A percentile compares a stretch with the other conserved stretches of the same genome.
These are phyloP conservation scores for Sarcophaga caerulescens DNA, from an alignment of 2,888 invertebrate genomes.

Conservation along the genomic window DNA sequence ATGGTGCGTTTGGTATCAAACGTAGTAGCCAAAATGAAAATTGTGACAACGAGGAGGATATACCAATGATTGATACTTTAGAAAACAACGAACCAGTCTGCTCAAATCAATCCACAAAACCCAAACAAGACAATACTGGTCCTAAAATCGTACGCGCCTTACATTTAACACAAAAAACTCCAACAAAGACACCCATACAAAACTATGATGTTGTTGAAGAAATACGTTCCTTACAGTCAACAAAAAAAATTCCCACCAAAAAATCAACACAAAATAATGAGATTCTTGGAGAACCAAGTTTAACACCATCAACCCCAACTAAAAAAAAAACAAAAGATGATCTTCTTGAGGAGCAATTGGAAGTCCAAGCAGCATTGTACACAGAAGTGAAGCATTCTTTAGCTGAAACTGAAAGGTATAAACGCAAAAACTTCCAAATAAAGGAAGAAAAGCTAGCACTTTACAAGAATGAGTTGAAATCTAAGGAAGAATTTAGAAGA, in stretches of 20 bases:
- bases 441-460: too few species aligned
- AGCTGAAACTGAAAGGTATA: too few species aligned
- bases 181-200: neutral
- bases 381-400: too few species aligned
- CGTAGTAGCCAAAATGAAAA: neutral
- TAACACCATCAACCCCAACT: neutral
- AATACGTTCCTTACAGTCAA: too few species aligned
- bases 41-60: neutral
- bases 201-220: neutral
- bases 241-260: too few species aligned
- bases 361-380: neutral
- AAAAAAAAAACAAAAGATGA: slow-evolving; percentile 9
- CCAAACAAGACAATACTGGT: neutral
- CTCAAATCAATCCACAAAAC: too few species aligned
- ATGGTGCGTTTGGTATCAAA: neutral
- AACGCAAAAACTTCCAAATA: too few species aligned
- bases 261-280: neutral
- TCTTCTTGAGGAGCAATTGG: slow-evolving; percentile 1
- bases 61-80: neutral
- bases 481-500: neutral
- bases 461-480: slow-evolving; percentile 6
- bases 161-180: slow-evolving; percentile 2
- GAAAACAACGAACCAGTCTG: too few species aligned
- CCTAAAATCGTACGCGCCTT: neutral
- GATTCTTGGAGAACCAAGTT: neutral